Evolutionary conservation across 2,888 invertebrate species (phyloP).

Genomic region (Mechanitis mazaeus): DNA sequence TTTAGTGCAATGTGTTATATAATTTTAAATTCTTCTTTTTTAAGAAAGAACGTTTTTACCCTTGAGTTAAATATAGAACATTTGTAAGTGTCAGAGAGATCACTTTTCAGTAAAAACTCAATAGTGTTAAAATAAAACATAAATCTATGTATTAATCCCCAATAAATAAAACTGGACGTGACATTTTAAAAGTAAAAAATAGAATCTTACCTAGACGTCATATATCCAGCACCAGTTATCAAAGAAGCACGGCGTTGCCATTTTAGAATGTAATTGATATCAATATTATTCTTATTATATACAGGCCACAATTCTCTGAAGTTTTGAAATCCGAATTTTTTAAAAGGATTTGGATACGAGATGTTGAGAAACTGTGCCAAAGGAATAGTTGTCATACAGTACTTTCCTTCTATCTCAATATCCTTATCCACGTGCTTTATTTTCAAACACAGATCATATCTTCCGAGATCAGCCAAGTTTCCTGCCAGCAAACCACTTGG

Average conservation of each 20-base stretch:
- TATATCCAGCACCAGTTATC: slow-evolving; percentile 7
- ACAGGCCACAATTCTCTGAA: not conserved
- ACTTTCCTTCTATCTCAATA: slow-evolving; percentile 58
- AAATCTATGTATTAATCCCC: no score
- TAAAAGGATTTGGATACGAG: not conserved
- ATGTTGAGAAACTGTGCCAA: slow-evolving; percentile 29
- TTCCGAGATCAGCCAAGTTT: slow-evolving; percentile 58
- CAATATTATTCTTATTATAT: not conserved
- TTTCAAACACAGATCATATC: slow-evolving; percentile 50
- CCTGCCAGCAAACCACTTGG: slow-evolving; percentile 57
- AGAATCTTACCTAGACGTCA: slow-evolving; percentile 7
- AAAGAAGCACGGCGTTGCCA: slow-evolving; percentile 8
- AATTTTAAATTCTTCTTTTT: no score
- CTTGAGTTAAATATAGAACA: no score
- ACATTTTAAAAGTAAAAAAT: no score
- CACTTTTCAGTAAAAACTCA: no score
- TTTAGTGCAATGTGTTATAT: no score
- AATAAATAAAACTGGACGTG: no score
- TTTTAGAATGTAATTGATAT: not conserved
- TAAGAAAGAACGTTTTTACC: no score
- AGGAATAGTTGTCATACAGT: slow-evolving; percentile 49
- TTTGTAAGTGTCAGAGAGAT: no score
- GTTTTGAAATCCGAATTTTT: not conserved
- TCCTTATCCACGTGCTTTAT: slow-evolving; percentile 35
- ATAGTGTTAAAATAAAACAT: no score